A percentile compares a stretch with the other conserved stretches of the same genome.
phyloP scores from a whole-genome alignment of 2,888 invertebrate genomes.

The Halictus quadricinctus region DNA sequence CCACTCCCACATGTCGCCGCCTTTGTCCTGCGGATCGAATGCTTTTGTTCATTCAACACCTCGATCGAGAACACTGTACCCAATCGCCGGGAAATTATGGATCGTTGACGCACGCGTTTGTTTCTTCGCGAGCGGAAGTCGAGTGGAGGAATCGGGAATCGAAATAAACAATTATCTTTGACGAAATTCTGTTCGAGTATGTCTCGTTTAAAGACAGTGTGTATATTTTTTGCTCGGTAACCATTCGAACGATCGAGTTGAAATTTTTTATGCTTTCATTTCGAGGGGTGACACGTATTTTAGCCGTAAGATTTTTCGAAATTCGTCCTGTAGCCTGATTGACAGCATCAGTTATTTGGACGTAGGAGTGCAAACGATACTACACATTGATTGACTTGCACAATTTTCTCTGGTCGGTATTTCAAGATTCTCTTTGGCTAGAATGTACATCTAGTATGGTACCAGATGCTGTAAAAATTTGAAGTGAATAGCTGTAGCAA shows the following conservation, averaged over 20 bases:
- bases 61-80: slow-evolving; percentile 23
- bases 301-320: too few relatives aligned
- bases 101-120: background rate
- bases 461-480: too few relatives aligned
- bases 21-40: background rate
- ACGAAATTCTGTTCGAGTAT: background rate
- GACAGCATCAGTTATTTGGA: too few relatives aligned
- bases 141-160: background rate
- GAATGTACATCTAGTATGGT: too few relatives aligned
- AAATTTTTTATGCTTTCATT: too few relatives aligned
- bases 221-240: background rate
- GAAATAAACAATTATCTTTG: background rate
- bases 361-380: too few relatives aligned
- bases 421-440: too few relatives aligned
- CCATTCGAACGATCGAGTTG: background rate
- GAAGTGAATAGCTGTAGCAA: too few relatives aligned
- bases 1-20: background rate
- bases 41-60: slow-evolving; percentile 15
- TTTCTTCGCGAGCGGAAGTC: background rate
- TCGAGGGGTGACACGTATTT: too few relatives aligned
- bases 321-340: too few relatives aligned
- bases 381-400: too few relatives aligned
- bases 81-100: slow-evolving; percentile 45
- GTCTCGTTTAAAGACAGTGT: background rate
- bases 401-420: too few relatives aligned